Evolutionary conservation across 2,113 vertebrate genomes (phyloP).

Genomic region (Ranitomeya variabilis): DNA sequence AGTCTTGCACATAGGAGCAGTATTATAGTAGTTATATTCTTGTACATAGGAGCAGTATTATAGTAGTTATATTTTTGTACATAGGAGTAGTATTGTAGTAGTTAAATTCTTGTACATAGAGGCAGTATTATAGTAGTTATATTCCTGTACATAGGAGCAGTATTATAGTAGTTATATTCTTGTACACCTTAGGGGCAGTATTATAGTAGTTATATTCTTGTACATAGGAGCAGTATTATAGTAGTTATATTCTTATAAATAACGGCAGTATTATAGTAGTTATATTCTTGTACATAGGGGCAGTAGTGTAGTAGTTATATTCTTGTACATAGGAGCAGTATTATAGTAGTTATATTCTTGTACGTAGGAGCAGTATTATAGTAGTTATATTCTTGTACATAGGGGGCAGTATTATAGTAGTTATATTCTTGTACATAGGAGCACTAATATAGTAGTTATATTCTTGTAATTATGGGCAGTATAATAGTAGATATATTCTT

Average conservation of each 20-base stretch:
- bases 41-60: background rate
- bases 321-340: background rate
- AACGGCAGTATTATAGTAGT: background rate
- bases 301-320: background rate
- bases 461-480: background rate
- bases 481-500: conserved; percentile 19
- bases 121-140: conserved; percentile 14
- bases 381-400: background rate
- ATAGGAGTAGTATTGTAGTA: background rate
- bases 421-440: conserved; percentile 7
- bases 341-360: background rate
- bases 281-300: background rate
- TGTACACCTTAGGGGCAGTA: background rate
- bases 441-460: conserved; percentile 17
- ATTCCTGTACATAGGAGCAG: background rate
- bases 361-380: background rate
- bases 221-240: background rate
- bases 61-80: background rate
- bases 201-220: background rate
- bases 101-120: too few relatives aligned
- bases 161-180: too few relatives aligned
- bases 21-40: background rate
- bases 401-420: background rate
- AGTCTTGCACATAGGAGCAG: background rate
- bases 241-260: background rate